Evolutionary conservation across 1,140 invertebrate genomes (phyloP), one percentile per base, ranked within the genome.

Genomic region (Macrosteles quadrilineatus): DNA sequence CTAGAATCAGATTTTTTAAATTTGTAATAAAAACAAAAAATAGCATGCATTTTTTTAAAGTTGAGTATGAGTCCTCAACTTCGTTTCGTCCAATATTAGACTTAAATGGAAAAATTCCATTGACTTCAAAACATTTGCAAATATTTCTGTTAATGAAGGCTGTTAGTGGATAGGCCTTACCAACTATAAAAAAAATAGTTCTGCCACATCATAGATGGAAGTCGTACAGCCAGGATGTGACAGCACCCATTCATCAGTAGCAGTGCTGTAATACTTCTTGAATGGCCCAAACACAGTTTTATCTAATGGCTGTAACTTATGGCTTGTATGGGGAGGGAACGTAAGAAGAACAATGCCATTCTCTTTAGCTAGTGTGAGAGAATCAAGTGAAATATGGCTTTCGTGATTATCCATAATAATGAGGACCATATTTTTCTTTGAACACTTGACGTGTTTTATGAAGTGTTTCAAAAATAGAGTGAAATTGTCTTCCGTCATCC

Each of bases 401-500:
- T 72, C 63, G 64, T 74, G n/a, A n/a, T n/a, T n/a, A n/a, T n/a
- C n/a, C n/a, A 68, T 73, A 68, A 19, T 43, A 70, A 76, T 47
- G 21, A 72, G 75, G n/a, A n/a, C n/a, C n/a, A n/a, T n/a, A 68
- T 32, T 14, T 68, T 68, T 53, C 14, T 21, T 50, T 43, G 65
- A 47, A n/a, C 23, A 67, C 27, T 67, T 67, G n/a, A 67, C 65
- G n/a, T 57, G 47, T 14, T 30, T 40, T 9, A 30, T 21, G 25
- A 68, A 57, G 43, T 59, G 53, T 36, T 59, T 25, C 36, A 68
- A 19, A 68, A 59, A 68, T 23, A 21, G n/a, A 47, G 78, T 23
- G 73, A 82, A 81, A 59, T 47, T 29, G 71, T 74, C 74, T 30
- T 78, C 78, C 59, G 80, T 77, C 78, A 81, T 82, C 80, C 80